Percentiles rank a stretch among this genome's conserved stretches.
phyloP scores from a whole-genome alignment of 2,888 invertebrate species.

The Lasioglossum vierecki region DNA sequence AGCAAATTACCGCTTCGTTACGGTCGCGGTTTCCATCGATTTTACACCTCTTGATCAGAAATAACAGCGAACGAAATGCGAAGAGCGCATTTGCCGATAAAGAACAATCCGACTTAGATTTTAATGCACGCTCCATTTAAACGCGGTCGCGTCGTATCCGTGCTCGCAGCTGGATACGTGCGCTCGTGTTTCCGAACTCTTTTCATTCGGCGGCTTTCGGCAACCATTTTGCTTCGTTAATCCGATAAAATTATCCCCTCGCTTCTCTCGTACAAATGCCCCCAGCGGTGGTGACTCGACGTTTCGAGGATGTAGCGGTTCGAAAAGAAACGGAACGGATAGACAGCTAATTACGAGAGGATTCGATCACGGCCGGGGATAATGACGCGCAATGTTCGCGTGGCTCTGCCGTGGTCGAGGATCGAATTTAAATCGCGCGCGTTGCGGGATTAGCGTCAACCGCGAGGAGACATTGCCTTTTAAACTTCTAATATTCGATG shows the following conservation, averaged over 20 bases:
- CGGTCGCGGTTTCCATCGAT: background rate
- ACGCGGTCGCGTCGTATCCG: background rate
- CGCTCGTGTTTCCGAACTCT: background rate
- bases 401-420: background rate
- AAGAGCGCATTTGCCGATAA: background rate
- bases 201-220: background rate
- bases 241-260: background rate
- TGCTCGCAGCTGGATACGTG: too few species aligned
- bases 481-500: background rate
- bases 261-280: background rate
- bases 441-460: background rate
- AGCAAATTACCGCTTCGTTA: background rate
- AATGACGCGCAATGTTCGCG: too few species aligned
- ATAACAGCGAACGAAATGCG: background rate
- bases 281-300: background rate
- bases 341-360: background rate
- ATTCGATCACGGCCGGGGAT: background rate
- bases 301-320: background rate
- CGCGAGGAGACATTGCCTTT: background rate
- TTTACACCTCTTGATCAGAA: background rate
- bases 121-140: background rate
- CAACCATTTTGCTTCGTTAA: background rate
- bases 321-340: background rate
- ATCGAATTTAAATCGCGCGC: constrained; percentile 19
- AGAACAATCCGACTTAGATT: background rate